Evolutionary conservation across 2,113 vertebrate species (phyloP).

Genomic region (Leucosticte australis): DNA sequence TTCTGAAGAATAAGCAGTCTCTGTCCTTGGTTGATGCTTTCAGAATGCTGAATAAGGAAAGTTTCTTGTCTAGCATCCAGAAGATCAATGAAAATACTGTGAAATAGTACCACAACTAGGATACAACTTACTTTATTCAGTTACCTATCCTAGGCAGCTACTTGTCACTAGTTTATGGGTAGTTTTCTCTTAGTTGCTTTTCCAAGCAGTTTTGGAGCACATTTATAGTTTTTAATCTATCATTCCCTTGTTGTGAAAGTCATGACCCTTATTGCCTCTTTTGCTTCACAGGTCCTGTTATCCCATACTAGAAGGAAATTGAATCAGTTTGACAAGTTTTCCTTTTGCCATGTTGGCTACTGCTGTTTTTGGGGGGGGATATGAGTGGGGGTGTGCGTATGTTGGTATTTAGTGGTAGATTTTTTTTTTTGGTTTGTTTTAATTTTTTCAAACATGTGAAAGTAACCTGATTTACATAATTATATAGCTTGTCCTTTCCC

Average conservation of each 20-base stretch:
- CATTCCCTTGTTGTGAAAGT: background rate
- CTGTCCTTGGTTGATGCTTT: background rate
- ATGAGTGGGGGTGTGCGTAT: background rate
- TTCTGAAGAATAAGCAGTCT: background rate
- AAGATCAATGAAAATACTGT: background rate
- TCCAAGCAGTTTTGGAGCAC: background rate
- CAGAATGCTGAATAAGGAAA: background rate
- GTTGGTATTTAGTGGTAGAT: background rate
- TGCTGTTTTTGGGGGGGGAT: background rate
- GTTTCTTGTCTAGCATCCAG: background rate
- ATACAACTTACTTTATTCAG: background rate
- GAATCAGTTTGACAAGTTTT: background rate
- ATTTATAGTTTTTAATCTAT: background rate
- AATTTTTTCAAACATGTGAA: background rate
- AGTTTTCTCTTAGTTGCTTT: background rate
- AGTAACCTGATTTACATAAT: background rate
- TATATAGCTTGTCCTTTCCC: background rate
- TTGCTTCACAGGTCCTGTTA: background rate
- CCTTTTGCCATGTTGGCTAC: background rate
- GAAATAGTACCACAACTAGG: background rate
- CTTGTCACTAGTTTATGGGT: background rate
- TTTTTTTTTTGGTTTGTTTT: background rate
- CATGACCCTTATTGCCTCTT: background rate
- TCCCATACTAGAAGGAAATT: background rate
- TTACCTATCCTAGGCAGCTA: background rate